Evolutionary conservation across 2,888 invertebrate species (phyloP).

Genomic region (Adelphocoris suturalis): DNA sequence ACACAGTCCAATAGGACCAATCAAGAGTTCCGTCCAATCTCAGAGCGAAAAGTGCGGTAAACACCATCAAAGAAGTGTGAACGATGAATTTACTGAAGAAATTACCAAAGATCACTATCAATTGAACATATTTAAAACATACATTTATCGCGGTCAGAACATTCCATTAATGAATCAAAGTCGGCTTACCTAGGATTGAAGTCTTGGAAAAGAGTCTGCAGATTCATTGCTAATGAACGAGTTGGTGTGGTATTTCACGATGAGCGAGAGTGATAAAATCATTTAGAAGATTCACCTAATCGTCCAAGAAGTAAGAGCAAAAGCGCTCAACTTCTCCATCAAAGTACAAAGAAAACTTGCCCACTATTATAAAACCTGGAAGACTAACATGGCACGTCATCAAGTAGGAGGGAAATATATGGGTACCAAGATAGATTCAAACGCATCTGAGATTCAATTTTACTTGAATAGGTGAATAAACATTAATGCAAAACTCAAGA

Average conservation of each 20-base stretch:
- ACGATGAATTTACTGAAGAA: constrained; percentile 95
- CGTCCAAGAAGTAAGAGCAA: neutral
- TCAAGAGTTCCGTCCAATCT: constrained; percentile 92
- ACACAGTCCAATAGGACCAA: constrained; percentile 98
- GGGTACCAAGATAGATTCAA: neutral
- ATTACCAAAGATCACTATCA: neutral
- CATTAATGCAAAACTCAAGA: neutral
- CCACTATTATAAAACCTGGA: neutral
- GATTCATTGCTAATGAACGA: constrained; percentile 83
- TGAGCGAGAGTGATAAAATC: neutral
- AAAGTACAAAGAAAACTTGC: neutral
- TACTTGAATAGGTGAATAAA: neutral
- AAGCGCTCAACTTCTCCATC: neutral
- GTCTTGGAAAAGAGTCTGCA: constrained; percentile 93
- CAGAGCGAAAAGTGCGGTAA: constrained; percentile 93
- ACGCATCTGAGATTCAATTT: neutral
- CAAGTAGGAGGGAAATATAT: neutral
- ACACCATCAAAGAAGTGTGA: constrained; percentile 93
- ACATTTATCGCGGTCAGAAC: constrained; percentile 21
- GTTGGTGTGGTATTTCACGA: neutral
- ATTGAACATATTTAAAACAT: constrained; percentile 29
- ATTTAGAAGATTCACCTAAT: neutral
- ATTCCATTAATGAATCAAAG: neutral
- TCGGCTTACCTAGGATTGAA: constrained; percentile 90
- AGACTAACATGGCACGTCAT: neutral